Evolutionary conservation across 2,888 invertebrate species (phyloP).

Genomic region (Adineta ricciae): DNA sequence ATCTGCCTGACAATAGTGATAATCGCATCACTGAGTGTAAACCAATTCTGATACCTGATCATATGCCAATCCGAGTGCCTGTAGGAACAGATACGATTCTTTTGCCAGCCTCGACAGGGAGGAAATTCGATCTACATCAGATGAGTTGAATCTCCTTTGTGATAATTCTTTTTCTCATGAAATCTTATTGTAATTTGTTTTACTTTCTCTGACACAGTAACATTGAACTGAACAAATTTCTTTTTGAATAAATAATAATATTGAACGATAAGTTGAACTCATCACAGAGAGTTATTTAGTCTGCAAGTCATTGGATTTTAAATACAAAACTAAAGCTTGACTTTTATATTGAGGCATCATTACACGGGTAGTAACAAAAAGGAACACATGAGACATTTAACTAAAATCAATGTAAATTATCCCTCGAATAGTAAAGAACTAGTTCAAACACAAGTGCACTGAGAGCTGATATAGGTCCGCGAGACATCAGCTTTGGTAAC

Average conservation of each 20-base stretch:
- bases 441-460: background rate
- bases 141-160: too few species aligned
- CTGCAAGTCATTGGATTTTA: too few species aligned
- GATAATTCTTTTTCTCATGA: too few species aligned
- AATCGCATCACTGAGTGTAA: background rate
- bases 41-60: background rate
- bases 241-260: too few species aligned
- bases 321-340: background rate
- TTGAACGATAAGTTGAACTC: too few species aligned
- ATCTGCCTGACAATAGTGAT: background rate
- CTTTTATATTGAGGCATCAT: background rate
- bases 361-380: background rate
- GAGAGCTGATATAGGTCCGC: background rate
- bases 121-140: background rate
- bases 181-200: too few species aligned
- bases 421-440: background rate
- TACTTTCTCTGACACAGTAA: too few species aligned
- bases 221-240: too few species aligned
- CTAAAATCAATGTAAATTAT: background rate
- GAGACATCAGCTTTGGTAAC: background rate
- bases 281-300: too few species aligned
- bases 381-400: background rate
- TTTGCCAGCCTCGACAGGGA: background rate
- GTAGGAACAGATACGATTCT: background rate
- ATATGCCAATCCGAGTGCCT: background rate